These are phyloP conservation scores for Tigriopus japonicus DNA, from an alignment of 1,140 invertebrate species.

Conservation along the genomic window DNA sequence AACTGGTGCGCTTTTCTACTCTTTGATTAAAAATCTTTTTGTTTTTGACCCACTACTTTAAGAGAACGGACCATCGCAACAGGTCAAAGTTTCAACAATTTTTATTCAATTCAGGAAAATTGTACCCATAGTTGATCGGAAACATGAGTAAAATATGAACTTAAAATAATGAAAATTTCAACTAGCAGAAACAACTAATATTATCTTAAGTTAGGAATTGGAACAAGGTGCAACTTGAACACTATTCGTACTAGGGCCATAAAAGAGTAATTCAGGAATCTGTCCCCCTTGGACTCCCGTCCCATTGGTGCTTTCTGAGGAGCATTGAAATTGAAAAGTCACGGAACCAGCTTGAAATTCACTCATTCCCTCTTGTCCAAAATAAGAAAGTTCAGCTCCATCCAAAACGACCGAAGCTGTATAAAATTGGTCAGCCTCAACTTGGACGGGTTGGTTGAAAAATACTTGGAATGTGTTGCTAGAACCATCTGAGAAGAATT, in stretches of 20 bases:
- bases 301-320: slow-evolving; percentile 78
- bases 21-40: no score
- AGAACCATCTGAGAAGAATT: slow-evolving; percentile 81
- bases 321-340: slow-evolving; percentile 83
- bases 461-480: slow-evolving; percentile 84
- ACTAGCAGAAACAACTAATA: no score
- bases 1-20: no score
- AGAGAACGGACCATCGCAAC: no score
- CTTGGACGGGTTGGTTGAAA: slow-evolving; percentile 67
- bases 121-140: no score
- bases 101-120: no score
- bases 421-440: slow-evolving; percentile 58
- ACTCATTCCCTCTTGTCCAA: slow-evolving; percentile 82
- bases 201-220: no score
- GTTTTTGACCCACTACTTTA: no score
- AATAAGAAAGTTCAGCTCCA: slow-evolving; percentile 76
- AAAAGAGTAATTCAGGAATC: slow-evolving; percentile 83
- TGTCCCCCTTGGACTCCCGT: slow-evolving; percentile 84
- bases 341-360: slow-evolving; percentile 71
- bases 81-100: no score
- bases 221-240: background rate
- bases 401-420: slow-evolving; percentile 73
- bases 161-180: no score
- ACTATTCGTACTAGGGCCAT: slow-evolving; percentile 26
- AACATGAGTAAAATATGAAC: no score